A percentile compares a stretch with the other conserved stretches of the same genome.
These are phyloP conservation scores for Rhegmatorhina hoffmannsi DNA, from an alignment of 2,113 vertebrate species.

Conservation along the genomic window DNA sequence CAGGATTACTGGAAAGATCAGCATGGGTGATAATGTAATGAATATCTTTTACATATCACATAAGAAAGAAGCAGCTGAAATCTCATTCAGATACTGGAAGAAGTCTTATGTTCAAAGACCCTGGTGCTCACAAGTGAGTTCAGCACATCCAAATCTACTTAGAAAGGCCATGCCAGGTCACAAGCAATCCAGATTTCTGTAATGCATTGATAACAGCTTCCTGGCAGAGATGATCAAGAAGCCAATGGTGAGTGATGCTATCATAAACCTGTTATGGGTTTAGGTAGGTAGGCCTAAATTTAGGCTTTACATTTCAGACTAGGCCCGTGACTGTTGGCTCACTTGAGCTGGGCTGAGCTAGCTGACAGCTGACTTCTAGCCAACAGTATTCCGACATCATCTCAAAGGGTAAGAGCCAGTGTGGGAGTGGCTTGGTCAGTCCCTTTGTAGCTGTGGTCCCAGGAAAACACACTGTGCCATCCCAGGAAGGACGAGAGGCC, in stretches of 20 bases:
- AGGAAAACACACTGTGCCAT: no score
- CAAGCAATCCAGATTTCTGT: background rate
- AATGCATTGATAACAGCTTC: background rate
- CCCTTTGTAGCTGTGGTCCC: no score
- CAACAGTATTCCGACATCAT: no score
- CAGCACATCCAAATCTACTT: background rate
- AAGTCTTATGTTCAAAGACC: background rate
- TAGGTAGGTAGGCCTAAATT: no score
- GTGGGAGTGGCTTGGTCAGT: no score
- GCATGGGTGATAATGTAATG: background rate
- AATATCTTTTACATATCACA: fast-evolving
- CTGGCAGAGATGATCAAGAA: background rate
- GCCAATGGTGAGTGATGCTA: background rate
- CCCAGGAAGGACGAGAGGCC: no score
- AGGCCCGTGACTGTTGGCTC: no score
- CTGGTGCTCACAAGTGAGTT: background rate
- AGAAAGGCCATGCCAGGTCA: background rate
- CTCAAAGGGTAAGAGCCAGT: no score
- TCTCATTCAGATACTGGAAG: background rate
- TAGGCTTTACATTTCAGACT: no score
- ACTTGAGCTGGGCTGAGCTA: no score
- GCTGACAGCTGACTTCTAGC: no score
- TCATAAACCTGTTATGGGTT: background rate
- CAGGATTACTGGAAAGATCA: background rate
- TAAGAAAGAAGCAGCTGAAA: background rate